Evolutionary conservation across 2,113 vertebrate genomes (phyloP).

Genomic region (Nematolebias whitei): DNA sequence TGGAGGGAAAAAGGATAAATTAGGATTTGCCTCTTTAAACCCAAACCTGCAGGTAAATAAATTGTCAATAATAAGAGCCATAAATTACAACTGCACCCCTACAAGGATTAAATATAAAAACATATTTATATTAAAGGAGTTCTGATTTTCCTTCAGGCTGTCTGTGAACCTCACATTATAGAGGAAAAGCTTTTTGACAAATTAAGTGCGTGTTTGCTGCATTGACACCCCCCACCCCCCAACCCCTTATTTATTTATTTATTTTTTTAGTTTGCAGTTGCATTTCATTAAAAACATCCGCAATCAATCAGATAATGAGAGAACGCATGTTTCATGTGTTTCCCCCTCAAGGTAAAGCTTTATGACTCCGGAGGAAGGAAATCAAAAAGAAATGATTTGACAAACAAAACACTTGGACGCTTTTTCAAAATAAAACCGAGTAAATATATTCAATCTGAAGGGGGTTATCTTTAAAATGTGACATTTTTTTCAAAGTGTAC

Average conservation of each 20-base stretch:
- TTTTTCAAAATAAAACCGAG: not conserved
- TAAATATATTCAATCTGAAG: too few species aligned
- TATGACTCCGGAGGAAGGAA: conserved; percentile 32
- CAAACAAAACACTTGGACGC: conserved; percentile 16
- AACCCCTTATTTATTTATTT: too few species aligned
- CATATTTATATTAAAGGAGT: conserved; percentile 66
- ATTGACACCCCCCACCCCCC: conserved; percentile 41
- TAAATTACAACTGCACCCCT: not conserved
- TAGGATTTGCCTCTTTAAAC: not conserved
- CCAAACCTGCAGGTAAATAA: too few species aligned
- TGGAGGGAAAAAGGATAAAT: conserved; percentile 8
- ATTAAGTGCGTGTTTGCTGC: conserved; percentile 68
- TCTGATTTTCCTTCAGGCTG: conserved; percentile 78
- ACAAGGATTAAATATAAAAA: conserved; percentile 70
- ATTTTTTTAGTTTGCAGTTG: too few species aligned
- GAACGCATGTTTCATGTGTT: conserved; percentile 66
- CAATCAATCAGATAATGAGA: conserved; percentile 71
- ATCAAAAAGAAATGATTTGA: conserved; percentile 16
- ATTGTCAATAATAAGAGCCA: not conserved
- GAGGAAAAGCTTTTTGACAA: conserved; percentile 56
- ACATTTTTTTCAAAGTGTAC: too few species aligned
- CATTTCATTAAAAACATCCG: conserved; percentile 70
- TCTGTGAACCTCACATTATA: conserved; percentile 74
- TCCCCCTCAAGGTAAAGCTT: conserved; percentile 62
- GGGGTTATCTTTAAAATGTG: not conserved